A percentile compares a stretch with the other conserved stretches of the same genome.
Conservation (phyloP, 1,140 invertebrate species). For the Lordiphosa clarofinis region DNA sequence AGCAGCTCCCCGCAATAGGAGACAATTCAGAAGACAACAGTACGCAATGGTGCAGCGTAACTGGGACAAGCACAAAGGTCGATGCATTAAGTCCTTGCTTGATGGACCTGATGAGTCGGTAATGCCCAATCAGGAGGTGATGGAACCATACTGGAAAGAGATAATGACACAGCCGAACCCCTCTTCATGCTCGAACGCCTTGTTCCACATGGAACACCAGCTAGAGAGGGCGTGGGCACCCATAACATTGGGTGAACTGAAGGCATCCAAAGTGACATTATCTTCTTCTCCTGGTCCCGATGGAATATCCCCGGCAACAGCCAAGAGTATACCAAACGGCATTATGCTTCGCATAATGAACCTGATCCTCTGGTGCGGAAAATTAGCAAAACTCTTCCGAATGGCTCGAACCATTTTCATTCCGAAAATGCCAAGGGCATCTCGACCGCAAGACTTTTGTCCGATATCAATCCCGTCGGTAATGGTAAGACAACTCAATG, state of each 20-base stretch:
- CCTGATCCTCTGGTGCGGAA: conserved; percentile 24
- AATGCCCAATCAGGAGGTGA: no score
- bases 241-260: conserved; percentile 1
- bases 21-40: no score
- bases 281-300: conserved; percentile 11
- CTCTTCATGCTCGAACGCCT: neutral
- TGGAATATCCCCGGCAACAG: conserved; percentile 9
- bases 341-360: conserved; percentile 37
- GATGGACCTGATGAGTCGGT: no score
- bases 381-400: conserved; percentile 13
- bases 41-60: no score
- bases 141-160: conserved; percentile 7
- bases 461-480: conserved; percentile 23
- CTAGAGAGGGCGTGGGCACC: conserved; percentile 14
- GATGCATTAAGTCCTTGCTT: no score
- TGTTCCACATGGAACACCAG: neutral
- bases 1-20: no score
- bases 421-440: conserved; percentile 15
- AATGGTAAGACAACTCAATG: conserved; percentile 27
- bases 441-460: conserved; percentile 20
- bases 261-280: neutral
- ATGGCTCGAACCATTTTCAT: conserved; percentile 29
- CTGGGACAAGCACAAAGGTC: no score
- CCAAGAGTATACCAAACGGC: conserved; percentile 12
- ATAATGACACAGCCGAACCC: conserved; percentile 14